Conservation (phyloP, 2,888 invertebrate genomes). For the Microctonus aethiopoides region DNA sequence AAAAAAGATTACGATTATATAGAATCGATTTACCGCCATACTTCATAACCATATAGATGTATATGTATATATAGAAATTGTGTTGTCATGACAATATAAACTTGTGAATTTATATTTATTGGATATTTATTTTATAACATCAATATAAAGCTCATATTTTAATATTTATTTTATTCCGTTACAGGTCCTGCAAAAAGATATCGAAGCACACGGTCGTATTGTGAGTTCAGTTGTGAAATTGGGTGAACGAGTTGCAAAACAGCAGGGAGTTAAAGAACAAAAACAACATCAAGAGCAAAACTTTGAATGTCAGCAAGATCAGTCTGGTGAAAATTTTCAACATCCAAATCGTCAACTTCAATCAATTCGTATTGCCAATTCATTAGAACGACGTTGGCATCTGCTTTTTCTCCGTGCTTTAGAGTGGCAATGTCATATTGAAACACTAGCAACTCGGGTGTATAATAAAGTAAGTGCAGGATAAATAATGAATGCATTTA, state of each 20-base stretch:
- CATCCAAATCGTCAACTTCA: constrained; percentile 52
- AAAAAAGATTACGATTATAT: constrained; percentile 39
- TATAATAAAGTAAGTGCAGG: constrained; percentile 73
- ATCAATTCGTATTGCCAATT: constrained; percentile 73
- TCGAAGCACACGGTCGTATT: constrained; percentile 90
- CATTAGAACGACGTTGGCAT: constrained; percentile 90
- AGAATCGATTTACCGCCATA: constrained; percentile 42
- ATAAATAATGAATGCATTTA: background rate
- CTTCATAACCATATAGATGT: constrained; percentile 22
- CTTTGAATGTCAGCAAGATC: constrained; percentile 36
- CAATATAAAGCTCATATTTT: background rate
- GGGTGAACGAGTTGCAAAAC: constrained; percentile 72
- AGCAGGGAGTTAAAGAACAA: constrained; percentile 49
- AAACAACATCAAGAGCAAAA: constrained; percentile 52
- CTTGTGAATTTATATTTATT: constrained; percentile 1
- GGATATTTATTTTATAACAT: background rate
- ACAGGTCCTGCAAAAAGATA: constrained; percentile 92
- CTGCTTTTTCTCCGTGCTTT: constrained; percentile 87
- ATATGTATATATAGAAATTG: too few relatives aligned
- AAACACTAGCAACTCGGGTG: constrained; percentile 79
- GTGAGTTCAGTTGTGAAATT: constrained; percentile 82
- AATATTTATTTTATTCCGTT: constrained; percentile 48
- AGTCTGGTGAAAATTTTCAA: constrained; percentile 52
- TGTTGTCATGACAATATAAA: constrained; percentile 24
- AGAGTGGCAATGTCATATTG: constrained; percentile 93